Base-by-base conservation (phyloP, 2,113 vertebrate genomes). In the human region DNA sequence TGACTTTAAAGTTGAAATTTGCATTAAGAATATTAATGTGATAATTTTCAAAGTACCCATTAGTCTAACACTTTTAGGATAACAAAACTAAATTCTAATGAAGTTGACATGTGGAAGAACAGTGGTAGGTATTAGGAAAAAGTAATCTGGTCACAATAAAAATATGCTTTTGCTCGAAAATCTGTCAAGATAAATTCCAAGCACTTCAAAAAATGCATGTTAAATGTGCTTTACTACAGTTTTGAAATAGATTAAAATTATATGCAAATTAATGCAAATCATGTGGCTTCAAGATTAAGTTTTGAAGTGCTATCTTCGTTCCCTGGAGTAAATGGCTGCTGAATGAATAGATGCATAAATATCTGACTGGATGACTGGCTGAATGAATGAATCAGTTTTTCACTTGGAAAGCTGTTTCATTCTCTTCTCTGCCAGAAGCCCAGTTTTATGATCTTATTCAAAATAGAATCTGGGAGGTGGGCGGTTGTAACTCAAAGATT, bases 1-100 rank as follows among this genome's bases (percentile, higher is more conserved):
- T 96, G 95, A 96, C 96, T 98, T 97, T 97, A 98, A 97, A 98
- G 97, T 82, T 79, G 57, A 97, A 96, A 97, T 98, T 97, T 98
- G 94, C 97, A 97, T 97, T 97, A 90, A 75, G 89, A 95, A 96
- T 93, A 88, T 97, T 96, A 97, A 97, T 97, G 92, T 93, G 88
- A 96, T 97, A 81, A 97, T 97, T 98, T 96, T 40, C 66, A 97
- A 96, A 97, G 84, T 92, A 90, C 50, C 92, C 92, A 96, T 98
- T 97, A 97, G 57, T 66, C 95, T 97, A 92, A 93, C 92, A 92
- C 79, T 97, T 97, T 98, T 90, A 94, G 76, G 80, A 94, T 96
- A 90, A 97, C 64, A 96, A 96, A 97, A 96, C 90, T 96, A 90
- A 97, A 96, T 96, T 97, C 84, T 82, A 85, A 72, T 95, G 94